Evolutionary conservation across 2,888 invertebrate species (phyloP), one percentile per base, ranked within the genome.

Genomic region (Cephus nigrinus): DNA sequence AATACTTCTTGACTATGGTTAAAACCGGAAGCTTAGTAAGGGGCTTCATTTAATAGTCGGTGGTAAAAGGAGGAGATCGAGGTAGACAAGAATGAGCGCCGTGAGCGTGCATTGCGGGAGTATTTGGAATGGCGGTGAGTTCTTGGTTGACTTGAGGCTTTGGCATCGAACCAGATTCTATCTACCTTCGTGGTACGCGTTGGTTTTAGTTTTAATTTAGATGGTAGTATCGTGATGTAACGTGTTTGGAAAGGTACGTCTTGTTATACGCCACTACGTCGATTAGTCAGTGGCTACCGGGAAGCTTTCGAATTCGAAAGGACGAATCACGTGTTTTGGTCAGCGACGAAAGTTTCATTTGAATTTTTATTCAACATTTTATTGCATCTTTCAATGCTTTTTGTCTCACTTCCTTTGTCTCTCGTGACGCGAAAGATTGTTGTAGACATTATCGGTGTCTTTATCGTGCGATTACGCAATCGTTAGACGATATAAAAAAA

Each of bases 141-240:
- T 86, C 86, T 86, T 82, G 84, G 83, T 84, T 85, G 83, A 85
- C 85, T 85, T 76, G 81, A 83, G 83, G 79, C 82, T 85, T 86
- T 88, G 88, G 88, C 89, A 86, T 73, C 85, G 84, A 80, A 86
- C 86, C 89, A 89, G 86, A 84, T 80, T 81, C 86, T 84, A 86
- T 84, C 85, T 84, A 85, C 85, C 85, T 85, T 84, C 84, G 85
- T 84, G 83, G 82, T 83, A 84, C 83, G 83, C 83, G 85, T 85
- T 85, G 84, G 84, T 85, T 87, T 87, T 86, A 82, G 86, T 87
- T 86, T 55, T 87, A 88, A 88, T 87, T 88, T 88, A 88, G 88
- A 87, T 86, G 84, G 84, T 85, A 84, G 84, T 81, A 80, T 77
- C 79, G 83, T 88, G 87, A 88, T 86, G 87, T 87, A 87, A 88